Evolutionary conservation across 2,888 invertebrate species (phyloP).

Genomic region (Myopa tessellatipennis): DNA sequence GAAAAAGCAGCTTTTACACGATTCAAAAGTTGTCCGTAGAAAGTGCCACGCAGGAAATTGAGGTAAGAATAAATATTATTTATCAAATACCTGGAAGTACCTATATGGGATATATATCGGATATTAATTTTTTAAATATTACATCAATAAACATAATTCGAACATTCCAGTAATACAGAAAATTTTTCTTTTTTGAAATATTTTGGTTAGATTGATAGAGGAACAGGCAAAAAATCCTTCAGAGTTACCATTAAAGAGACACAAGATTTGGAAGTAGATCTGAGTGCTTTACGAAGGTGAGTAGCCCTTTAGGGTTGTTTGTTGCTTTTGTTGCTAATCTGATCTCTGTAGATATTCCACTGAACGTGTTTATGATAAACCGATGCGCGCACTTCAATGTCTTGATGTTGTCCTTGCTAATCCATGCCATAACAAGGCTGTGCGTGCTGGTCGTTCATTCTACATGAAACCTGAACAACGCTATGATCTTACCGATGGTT

Average conservation of each 20-base stretch:
- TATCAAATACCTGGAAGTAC: not conserved
- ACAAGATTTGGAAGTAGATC: slow-evolving; percentile 53
- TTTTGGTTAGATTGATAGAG: slow-evolving; percentile 53
- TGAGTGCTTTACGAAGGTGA: slow-evolving; percentile 58
- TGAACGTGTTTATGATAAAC: slow-evolving; percentile 62
- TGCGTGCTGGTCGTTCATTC: slow-evolving; percentile 74
- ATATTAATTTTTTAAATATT: not conserved
- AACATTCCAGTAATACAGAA: not conserved
- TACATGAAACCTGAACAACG: slow-evolving; percentile 71
- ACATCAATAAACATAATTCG: not conserved
- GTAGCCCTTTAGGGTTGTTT: too few species aligned
- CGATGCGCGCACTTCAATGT: slow-evolving; percentile 71
- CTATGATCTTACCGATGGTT: slow-evolving; percentile 77
- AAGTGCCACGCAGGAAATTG: slow-evolving; percentile 48
- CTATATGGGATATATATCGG: not conserved
- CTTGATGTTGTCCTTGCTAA: slow-evolving; percentile 76
- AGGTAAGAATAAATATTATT: slow-evolving; percentile 48
- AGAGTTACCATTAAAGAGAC: slow-evolving; percentile 59
- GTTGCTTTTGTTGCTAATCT: too few species aligned
- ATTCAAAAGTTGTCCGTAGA: slow-evolving; percentile 47
- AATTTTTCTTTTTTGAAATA: not conserved
- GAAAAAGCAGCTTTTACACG: slow-evolving; percentile 75
- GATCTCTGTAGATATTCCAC: slow-evolving; percentile 56
- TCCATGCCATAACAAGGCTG: slow-evolving; percentile 61
- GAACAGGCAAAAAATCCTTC: slow-evolving; percentile 51